Evolutionary conservation across 2,797 vertebrate species (phyloP), one percentile per base, ranked within the genome.

Genomic region (Nannoperca australis): DNA sequence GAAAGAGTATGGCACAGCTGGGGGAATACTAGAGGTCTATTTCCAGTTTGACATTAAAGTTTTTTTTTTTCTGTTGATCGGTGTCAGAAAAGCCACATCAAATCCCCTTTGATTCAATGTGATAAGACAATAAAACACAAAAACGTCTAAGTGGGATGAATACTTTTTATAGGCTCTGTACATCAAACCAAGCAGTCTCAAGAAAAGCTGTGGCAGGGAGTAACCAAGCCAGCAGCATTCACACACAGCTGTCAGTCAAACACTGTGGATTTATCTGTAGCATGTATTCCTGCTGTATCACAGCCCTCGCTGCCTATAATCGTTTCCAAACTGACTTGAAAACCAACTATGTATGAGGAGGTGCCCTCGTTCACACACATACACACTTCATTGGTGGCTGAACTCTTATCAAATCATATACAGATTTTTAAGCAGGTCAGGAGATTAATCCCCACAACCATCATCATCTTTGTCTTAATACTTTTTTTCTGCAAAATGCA

Each of bases 381-480:
- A n/a, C 20, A 65, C 38, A 34, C 67, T 15, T 45, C 17, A 27
- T 1, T 51, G 18, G 5, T 24, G 49, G 32, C 34, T 70, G 58
- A 58, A 54, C 56, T 69, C 62, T 51, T 10, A 50, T 86, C 13
- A 73, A 55, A 73, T 83, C 32, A 44, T 58, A 27, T 22, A 27
- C 4, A 44, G 45, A 20, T 61, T 69, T 62, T 69, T 49, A 71
- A 85, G 53, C 62, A 67, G 58, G 70, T 84, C 54, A 66, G 34
- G 8, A 60, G 66, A 60, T 58, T 55, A 78, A 79, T 74, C 51
- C 54, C 50, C 32, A 53, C 59, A 44, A 38, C 32, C 54, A 58
- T 45, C 67, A 70, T 24, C 53, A 44, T 79, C 32, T 72, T 64
- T 58, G 53, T 72, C 66, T 62, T 55, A 49, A 20, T 7, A 2